A percentile compares a stretch with the other conserved stretches of the same genome.
Evolutionary conservation across 2,888 invertebrate genomes (phyloP).

Genomic region (Leptinotarsa haldemani): DNA sequence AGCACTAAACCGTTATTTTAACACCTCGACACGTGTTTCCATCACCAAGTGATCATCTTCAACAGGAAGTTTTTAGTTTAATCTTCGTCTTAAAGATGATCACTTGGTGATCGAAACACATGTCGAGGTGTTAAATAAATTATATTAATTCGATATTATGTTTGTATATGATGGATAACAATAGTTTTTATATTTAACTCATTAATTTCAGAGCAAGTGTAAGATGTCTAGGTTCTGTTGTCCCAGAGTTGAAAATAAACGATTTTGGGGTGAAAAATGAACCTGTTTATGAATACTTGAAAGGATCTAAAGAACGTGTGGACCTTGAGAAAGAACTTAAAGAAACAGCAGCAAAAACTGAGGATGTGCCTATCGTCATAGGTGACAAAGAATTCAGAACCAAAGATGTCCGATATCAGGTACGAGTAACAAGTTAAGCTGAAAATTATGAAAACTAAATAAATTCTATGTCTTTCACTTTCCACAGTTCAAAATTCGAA

Average conservation of each 20-base stretch:
- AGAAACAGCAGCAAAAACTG: conserved; percentile 73
- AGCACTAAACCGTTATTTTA: too few relatives aligned
- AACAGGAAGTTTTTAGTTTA: too few relatives aligned
- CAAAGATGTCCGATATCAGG: conserved; percentile 82
- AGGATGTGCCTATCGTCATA: conserved; percentile 96
- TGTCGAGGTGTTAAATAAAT: too few relatives aligned
- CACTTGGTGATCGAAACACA: too few relatives aligned
- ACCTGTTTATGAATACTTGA: conserved; percentile 83
- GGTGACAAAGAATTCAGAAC: conserved; percentile 89
- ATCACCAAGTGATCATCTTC: too few relatives aligned
- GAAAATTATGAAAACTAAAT: background rate
- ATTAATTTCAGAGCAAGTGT: conserved; percentile 52
- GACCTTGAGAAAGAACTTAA: conserved; percentile 78
- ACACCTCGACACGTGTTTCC: too few relatives aligned
- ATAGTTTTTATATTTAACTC: too few relatives aligned
- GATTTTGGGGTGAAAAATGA: conserved; percentile 83
- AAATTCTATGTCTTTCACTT: too few relatives aligned
- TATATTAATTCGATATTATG: too few relatives aligned
- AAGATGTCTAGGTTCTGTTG: conserved; percentile 73
- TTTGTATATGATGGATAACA: too few relatives aligned
- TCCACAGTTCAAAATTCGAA: too few relatives aligned
- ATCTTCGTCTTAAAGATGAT: too few relatives aligned
- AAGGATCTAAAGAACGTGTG: conserved; percentile 83
- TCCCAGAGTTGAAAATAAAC: conserved; percentile 73
- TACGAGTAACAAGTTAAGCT: conserved; percentile 60